These are phyloP conservation scores for Physella acuta DNA, from an alignment of 1,140 invertebrate species.

Conservation along the genomic window DNA sequence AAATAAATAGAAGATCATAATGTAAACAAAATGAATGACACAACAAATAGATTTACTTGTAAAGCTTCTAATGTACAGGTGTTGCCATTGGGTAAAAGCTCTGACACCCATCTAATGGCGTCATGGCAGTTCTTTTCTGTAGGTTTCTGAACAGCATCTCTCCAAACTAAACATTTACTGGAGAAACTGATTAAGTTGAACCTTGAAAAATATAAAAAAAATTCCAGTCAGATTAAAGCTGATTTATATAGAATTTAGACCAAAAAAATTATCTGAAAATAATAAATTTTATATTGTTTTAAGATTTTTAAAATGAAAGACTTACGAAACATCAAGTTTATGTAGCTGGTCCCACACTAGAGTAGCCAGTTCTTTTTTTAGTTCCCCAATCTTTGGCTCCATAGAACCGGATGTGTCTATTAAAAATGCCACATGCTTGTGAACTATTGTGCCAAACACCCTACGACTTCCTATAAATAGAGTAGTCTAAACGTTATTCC, in stretches of 20 bases:
- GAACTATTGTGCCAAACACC: constrained; percentile 58
- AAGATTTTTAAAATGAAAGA: too few relatives aligned
- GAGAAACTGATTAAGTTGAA: constrained; percentile 61
- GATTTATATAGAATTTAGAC: constrained; percentile 1
- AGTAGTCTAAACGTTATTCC: too few relatives aligned
- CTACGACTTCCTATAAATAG: constrained; percentile 53
- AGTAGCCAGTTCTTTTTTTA: constrained; percentile 58
- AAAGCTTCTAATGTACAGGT: constrained; percentile 60
- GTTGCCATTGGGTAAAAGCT: constrained; percentile 54
- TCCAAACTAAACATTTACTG: constrained; percentile 53
- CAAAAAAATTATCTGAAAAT: too few relatives aligned
- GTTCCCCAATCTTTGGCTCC: constrained; percentile 55
- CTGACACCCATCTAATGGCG: constrained; percentile 56
- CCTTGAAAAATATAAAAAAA: constrained; percentile 37
- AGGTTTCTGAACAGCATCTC: constrained; percentile 43
- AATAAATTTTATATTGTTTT: too few relatives aligned
- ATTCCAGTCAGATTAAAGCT: too few relatives aligned
- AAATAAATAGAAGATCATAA: too few relatives aligned
- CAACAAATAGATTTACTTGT: too few relatives aligned
- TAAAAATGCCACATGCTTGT: constrained; percentile 54
- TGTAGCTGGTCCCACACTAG: constrained; percentile 60
- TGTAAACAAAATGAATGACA: too few relatives aligned
- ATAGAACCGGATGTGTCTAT: constrained; percentile 62
- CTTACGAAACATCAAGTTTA: constrained; percentile 50
- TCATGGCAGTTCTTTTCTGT: constrained; percentile 57